A percentile compares a stretch with the other conserved stretches of the same genome.
phyloP scores from a whole-genome alignment of 1,140 invertebrate genomes.

The Trichoplusia ni region DNA sequence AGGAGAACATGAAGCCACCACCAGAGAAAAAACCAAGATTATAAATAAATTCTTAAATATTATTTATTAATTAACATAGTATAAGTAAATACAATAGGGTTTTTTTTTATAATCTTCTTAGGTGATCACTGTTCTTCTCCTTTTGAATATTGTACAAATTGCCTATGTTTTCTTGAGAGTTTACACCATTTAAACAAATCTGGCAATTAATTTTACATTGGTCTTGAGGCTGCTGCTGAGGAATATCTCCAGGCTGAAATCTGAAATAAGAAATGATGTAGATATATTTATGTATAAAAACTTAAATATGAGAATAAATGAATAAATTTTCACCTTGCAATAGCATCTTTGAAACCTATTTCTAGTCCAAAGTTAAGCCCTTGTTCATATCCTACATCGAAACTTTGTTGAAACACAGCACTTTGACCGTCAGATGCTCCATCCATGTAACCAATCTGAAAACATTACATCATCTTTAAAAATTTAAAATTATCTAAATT shows the following conservation, averaged over 20 bases:
- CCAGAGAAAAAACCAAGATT: slow-evolving; percentile 91
- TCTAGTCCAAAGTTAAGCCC: slow-evolving; percentile 61
- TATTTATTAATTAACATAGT: not conserved
- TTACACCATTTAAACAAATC: slow-evolving; percentile 52
- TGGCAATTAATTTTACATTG: slow-evolving; percentile 63
- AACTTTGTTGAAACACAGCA: slow-evolving; percentile 65
- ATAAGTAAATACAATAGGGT: not conserved
- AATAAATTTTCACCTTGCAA: slow-evolving; percentile 35
- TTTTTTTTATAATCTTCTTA: not conserved
- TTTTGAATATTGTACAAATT: slow-evolving; percentile 67
- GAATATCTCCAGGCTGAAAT: not conserved
- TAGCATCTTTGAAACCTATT: slow-evolving; percentile 45
- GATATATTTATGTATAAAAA: not conserved
- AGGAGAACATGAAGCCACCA: slow-evolving; percentile 91
- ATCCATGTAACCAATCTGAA: slow-evolving; percentile 63
- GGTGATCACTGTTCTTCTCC: slow-evolving; percentile 53
- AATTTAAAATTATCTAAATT: too few species aligned
- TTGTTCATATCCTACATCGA: slow-evolving; percentile 63
- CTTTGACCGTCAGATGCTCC: slow-evolving; percentile 62
- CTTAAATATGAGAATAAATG: not conserved
- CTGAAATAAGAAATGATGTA: not conserved
- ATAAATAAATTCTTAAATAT: slow-evolving; percentile 2
- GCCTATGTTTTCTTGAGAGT: slow-evolving; percentile 50
- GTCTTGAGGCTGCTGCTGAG: slow-evolving; percentile 25
- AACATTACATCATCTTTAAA: not conserved